Base-by-base conservation (phyloP, 2,797 vertebrate species). In the Lagothrix lagotricha region DNA sequence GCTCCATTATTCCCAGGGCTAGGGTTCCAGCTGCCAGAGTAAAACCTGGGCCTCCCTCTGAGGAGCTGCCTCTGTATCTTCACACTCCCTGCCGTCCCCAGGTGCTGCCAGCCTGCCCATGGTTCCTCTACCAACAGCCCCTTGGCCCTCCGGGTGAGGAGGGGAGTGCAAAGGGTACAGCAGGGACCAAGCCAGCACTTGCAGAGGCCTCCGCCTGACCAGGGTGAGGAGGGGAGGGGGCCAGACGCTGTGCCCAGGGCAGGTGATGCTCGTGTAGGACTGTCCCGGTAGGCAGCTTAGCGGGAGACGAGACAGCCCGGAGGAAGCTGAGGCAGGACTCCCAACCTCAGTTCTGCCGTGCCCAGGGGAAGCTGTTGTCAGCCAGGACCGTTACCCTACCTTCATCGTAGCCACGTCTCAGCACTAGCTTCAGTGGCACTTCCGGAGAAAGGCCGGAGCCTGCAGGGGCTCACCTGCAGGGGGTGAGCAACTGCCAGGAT, bases 171-270 rank as follows among this genome's bases (percentile, higher is more conserved):
- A 19, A 88, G 77, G 17, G 44, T 72, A 61, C 36, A 28, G 39
- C 33, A n/a, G 54, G 20, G 5, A 75, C 20, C n/a, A 19, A 70
- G 44, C 50, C 50, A 17, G 64, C 33, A 28, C 11, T 67, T 46
- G 41, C 15, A 22, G 30, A 70, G 50, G 11, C 36, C 24, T 61
- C 83, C 14, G n/a, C n/a, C 9, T 46, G 48, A 75, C 46, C 2
- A 9, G 6, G 17, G n/a, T 10, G 1, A 41, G n/a, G 41, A 0
- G 17, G 24, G 17, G 13, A 50, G 70, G 48, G 44, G 1, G 44
- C 22, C 36, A 52, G 77, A 7, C 0, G 26, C 30, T 7, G 19
- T 80, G 10, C 15, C 30, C 75, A 26, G 64, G 33, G 52, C 26
- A 39, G 52, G 64, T 6, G 41, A 33, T 28, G 36, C 41, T 79